phyloP scores from a whole-genome alignment of 2,797 vertebrate genomes.

The Pelobates cultripes region DNA sequence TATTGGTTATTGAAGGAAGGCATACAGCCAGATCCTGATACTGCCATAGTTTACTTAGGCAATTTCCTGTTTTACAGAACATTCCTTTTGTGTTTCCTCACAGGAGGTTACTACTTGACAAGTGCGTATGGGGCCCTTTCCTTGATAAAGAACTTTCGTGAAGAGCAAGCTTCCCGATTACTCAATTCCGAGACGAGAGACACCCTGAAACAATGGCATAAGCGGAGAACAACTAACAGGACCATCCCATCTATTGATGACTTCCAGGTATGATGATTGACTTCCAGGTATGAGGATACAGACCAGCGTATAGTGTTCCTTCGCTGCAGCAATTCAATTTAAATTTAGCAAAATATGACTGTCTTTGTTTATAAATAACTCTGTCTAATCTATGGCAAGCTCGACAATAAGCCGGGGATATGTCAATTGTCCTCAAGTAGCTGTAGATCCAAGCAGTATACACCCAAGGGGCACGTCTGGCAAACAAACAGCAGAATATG shows the following conservation, averaged over 20 bases:
- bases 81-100: conserved; percentile 32
- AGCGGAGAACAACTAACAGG: conserved; percentile 87
- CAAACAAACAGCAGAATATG: too few relatives aligned
- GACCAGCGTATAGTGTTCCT: too few relatives aligned
- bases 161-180: conserved; percentile 90
- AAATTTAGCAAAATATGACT: too few relatives aligned
- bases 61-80: background rate
- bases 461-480: too few relatives aligned
- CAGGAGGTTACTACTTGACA: conserved; percentile 96
- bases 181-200: conserved; percentile 91
- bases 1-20: background rate
- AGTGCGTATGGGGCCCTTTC: conserved; percentile 94
- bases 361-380: too few relatives aligned
- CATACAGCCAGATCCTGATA: background rate
- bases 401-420: too few relatives aligned
- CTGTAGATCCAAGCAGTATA: too few relatives aligned
- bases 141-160: conserved; percentile 95
- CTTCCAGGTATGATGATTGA: conserved; percentile 83
- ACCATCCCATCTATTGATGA: conserved; percentile 89
- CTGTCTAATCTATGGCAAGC: too few relatives aligned
- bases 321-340: too few relatives aligned
- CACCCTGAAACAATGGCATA: conserved; percentile 94
- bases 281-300: too few relatives aligned
- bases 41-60: background rate
- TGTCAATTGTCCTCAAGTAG: too few relatives aligned